Evolutionary conservation across 2,113 vertebrate genomes (phyloP).

Genomic region (Electrona antarctica): DNA sequence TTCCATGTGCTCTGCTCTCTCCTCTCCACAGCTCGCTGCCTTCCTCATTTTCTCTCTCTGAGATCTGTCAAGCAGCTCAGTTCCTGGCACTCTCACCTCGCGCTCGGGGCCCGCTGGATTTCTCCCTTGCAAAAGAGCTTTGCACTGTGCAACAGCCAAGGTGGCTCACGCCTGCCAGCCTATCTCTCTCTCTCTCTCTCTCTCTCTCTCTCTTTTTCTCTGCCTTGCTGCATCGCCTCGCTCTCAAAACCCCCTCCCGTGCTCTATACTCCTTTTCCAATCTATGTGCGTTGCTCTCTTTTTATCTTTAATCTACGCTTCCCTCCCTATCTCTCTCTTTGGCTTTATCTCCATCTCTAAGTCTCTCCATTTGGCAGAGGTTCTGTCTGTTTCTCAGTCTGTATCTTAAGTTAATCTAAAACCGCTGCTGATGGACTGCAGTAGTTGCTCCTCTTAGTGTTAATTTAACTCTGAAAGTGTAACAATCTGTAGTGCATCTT

Average conservation of each 20-base stretch:
- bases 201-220: conserved; percentile 27
- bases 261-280: conserved; percentile 1
- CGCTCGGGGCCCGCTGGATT: conserved; percentile 59
- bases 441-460: neutral
- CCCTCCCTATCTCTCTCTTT: neutral
- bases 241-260: neutral
- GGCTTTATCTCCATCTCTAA: conserved; percentile 20
- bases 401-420: neutral
- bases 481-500: too few relatives aligned
- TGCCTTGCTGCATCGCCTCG: neutral
- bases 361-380: neutral
- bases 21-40: conserved; percentile 45
- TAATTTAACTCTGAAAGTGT: too few relatives aligned
- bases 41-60: conserved; percentile 44
- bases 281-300: conserved; percentile 38
- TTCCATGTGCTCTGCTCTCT: neutral
- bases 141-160: conserved; percentile 47
- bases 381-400: neutral
- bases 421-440: neutral
- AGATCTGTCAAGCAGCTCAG: conserved; percentile 54
- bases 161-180: conserved; percentile 47
- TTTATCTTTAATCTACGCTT: conserved; percentile 2
- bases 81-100: conserved; percentile 56
- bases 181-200: conserved; percentile 31
- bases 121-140: conserved; percentile 57